phyloP scores from a whole-genome alignment of 2,797 vertebrate genomes.

The Hippoglossus hippoglossus region DNA sequence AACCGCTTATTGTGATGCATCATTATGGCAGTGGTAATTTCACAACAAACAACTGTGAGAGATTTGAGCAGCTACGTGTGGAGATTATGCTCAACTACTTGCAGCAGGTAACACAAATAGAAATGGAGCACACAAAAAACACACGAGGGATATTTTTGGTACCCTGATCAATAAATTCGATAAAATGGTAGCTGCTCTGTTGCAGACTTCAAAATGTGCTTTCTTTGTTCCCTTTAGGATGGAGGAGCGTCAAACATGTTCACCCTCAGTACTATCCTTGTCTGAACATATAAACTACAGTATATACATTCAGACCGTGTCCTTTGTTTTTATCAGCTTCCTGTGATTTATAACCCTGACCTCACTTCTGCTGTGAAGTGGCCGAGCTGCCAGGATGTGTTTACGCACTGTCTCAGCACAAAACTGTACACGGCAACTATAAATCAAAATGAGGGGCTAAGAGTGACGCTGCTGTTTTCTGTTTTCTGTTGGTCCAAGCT shows the following conservation, averaged over 20 bases:
- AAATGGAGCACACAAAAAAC: neutral
- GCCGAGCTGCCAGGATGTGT: constrained; percentile 18
- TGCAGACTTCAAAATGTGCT: too few relatives aligned
- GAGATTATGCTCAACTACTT: neutral
- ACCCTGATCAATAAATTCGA: neutral
- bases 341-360: constrained; percentile 37
- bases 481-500: constrained; percentile 29
- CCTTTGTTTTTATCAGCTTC: constrained; percentile 1
- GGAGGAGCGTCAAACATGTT: neutral
- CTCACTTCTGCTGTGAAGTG: constrained; percentile 6
- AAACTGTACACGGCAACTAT: constrained; percentile 30
- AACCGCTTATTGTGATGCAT: neutral
- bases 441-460: constrained; percentile 23
- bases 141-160: neutral
- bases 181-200: neutral
- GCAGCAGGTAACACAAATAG: neutral
- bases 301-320: too few relatives aligned
- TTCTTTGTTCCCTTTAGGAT: too few relatives aligned
- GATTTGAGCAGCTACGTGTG: neutral
- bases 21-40: neutral
- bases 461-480: constrained; percentile 33
- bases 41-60: neutral
- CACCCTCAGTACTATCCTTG: neutral
- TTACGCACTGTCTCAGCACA: constrained; percentile 42
- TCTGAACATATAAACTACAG: too few relatives aligned